Percentiles rank a stretch among this genome's conserved stretches.
Conservation (phyloP, 1,140 invertebrate species). For the Brachionus manjavacas region DNA sequence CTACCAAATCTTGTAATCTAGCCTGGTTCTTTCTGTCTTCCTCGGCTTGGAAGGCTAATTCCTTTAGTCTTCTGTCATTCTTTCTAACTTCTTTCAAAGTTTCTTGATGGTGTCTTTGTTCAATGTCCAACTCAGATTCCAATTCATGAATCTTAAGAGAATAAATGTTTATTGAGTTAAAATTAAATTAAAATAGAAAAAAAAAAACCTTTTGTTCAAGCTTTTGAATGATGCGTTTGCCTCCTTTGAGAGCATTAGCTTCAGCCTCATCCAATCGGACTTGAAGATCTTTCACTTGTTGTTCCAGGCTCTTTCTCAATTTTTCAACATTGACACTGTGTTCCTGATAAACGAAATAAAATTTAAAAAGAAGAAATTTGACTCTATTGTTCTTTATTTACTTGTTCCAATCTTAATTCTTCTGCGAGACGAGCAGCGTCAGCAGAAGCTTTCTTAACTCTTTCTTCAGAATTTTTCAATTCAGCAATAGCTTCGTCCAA, state of each 20-base stretch:
- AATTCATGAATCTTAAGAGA: slow-evolving; percentile 63
- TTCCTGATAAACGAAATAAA: no score
- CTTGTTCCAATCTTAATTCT: slow-evolving; percentile 91
- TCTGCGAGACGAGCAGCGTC: slow-evolving; percentile 94
- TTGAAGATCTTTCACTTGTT: slow-evolving; percentile 96
- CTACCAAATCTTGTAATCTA: slow-evolving; percentile 92
- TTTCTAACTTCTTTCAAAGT: slow-evolving; percentile 69
- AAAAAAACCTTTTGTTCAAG: slow-evolving; percentile 58
- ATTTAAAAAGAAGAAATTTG: no score
- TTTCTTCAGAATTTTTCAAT: slow-evolving; percentile 90
- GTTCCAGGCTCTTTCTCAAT: slow-evolving; percentile 89
- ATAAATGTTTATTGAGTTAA: not conserved
- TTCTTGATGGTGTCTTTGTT: slow-evolving; percentile 82
- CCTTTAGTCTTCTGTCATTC: slow-evolving; percentile 69
- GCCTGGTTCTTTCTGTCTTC: slow-evolving; percentile 97
- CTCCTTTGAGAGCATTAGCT: slow-evolving; percentile 90
- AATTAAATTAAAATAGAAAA: not conserved
- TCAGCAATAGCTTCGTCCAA: slow-evolving; percentile 58
- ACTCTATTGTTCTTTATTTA: no score
- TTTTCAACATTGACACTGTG: slow-evolving; percentile 96
- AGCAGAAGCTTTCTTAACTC: slow-evolving; percentile 78
- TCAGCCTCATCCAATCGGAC: slow-evolving; percentile 91
- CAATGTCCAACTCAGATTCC: slow-evolving; percentile 92
- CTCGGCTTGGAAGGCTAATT: slow-evolving; percentile 83
- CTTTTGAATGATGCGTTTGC: slow-evolving; percentile 72